Evolutionary conservation across 2,888 invertebrate species (phyloP).

Genomic region (Amiota minor): DNA sequence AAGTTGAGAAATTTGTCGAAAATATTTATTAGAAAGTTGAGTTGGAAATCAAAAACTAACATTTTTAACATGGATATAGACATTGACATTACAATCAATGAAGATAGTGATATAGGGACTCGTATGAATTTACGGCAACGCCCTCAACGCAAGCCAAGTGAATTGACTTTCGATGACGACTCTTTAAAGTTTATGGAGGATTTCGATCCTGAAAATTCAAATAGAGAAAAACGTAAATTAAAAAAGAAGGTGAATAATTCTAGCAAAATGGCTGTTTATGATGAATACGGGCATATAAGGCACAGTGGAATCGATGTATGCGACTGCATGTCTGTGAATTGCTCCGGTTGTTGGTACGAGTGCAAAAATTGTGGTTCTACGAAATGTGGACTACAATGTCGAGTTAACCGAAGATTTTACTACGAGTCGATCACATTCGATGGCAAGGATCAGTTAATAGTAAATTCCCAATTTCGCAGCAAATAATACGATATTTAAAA

Average conservation of each 20-base stretch:
- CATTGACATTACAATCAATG: background rate
- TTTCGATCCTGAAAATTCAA: slow-evolving; percentile 86
- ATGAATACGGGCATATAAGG: slow-evolving; percentile 81
- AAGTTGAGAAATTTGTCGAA: too few species aligned
- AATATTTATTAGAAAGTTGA: too few species aligned
- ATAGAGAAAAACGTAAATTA: slow-evolving; percentile 84
- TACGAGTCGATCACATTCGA: slow-evolving; percentile 86
- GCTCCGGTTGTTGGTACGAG: slow-evolving; percentile 89
- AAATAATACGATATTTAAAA: slow-evolving; percentile 18
- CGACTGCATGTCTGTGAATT: slow-evolving; percentile 85
- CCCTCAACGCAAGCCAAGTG: slow-evolving; percentile 49
- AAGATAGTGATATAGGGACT: slow-evolving; percentile 11
- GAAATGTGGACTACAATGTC: slow-evolving; percentile 88
- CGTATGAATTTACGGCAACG: slow-evolving; percentile 50
- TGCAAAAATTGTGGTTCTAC: slow-evolving; percentile 82
- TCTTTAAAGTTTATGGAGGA: slow-evolving; percentile 74
- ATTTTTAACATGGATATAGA: background rate
- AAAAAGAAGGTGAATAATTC: slow-evolving; percentile 74
- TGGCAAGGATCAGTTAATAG: slow-evolving; percentile 78
- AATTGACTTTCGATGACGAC: slow-evolving; percentile 45
- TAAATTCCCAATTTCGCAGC: slow-evolving; percentile 54
- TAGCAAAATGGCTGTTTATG: slow-evolving; percentile 74
- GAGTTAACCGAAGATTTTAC: slow-evolving; percentile 83
- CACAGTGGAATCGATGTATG: slow-evolving; percentile 83
- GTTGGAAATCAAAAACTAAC: too few species aligned